Conservation (phyloP, 2,113 vertebrate species). For the Petroica traversi region DNA sequence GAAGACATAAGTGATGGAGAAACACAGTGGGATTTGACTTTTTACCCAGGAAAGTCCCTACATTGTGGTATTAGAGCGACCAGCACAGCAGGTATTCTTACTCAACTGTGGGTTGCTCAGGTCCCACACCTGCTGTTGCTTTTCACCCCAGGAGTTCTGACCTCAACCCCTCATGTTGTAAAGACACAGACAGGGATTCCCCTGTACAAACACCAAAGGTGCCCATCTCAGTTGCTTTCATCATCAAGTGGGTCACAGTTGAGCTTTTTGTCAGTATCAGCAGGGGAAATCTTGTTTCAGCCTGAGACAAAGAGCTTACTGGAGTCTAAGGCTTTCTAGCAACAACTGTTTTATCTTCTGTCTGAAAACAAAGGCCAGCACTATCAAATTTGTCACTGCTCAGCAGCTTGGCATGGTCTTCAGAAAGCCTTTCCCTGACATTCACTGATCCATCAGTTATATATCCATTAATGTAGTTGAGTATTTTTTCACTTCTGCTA, state of each 20-base stretch:
- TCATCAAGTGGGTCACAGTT: background rate
- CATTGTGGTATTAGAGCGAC: background rate
- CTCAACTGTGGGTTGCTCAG: background rate
- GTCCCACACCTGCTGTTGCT: background rate
- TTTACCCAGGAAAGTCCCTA: background rate
- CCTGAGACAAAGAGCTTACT: background rate
- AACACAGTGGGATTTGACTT: background rate
- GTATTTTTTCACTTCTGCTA: background rate
- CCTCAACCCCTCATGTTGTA: background rate
- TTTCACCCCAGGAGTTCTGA: background rate
- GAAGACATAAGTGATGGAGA: background rate
- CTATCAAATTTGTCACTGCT: background rate
- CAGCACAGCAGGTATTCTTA: background rate
- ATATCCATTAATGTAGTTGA: background rate
- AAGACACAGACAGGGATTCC: background rate
- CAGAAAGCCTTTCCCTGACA: background rate
- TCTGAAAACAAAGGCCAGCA: background rate
- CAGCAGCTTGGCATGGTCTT: background rate
- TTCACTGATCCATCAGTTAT: background rate
- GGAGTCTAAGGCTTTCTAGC: background rate
- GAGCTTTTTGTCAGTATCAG: background rate
- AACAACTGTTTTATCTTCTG: background rate
- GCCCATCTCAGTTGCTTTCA: background rate
- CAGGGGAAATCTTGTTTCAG: background rate
- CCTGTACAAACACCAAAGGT: rapidly evolving